phyloP scores from a whole-genome alignment of 2,113 vertebrate genomes.

The Globicephala melas region DNA sequence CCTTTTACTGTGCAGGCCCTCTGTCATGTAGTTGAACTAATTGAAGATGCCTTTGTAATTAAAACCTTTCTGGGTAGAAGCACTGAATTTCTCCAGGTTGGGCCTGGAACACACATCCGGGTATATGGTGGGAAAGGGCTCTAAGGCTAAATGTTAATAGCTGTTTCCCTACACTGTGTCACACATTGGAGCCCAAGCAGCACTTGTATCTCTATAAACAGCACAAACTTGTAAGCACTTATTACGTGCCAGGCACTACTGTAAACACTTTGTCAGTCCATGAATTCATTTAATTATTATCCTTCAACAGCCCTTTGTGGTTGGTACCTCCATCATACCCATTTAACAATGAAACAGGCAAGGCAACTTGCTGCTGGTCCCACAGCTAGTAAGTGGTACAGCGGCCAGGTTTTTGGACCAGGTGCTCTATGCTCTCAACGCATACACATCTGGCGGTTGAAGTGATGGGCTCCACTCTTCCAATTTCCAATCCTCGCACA shows the following conservation, averaged over 20 bases:
- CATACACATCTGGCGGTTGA: background rate
- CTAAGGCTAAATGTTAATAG: background rate
- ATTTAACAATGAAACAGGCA: background rate
- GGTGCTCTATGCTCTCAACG: background rate
- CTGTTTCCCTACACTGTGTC: background rate
- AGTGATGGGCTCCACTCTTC: background rate
- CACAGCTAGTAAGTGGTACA: background rate
- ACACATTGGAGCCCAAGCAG: background rate
- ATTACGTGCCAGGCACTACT: background rate
- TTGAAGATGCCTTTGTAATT: background rate
- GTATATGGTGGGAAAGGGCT: background rate
- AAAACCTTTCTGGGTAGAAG: background rate
- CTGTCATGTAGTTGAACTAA: background rate
- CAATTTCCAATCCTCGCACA: background rate
- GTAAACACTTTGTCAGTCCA: background rate
- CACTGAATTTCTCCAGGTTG: background rate
- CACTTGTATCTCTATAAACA: background rate
- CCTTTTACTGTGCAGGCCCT: background rate
- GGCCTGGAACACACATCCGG: background rate
- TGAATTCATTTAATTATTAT: background rate
- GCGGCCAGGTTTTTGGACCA: background rate
- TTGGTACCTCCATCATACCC: background rate
- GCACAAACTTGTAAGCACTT: background rate
- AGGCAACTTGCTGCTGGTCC: background rate
- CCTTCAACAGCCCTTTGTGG: background rate